Base-by-base conservation (phyloP, 2,888 invertebrate species). In the Didymodactylos carnosus region DNA sequence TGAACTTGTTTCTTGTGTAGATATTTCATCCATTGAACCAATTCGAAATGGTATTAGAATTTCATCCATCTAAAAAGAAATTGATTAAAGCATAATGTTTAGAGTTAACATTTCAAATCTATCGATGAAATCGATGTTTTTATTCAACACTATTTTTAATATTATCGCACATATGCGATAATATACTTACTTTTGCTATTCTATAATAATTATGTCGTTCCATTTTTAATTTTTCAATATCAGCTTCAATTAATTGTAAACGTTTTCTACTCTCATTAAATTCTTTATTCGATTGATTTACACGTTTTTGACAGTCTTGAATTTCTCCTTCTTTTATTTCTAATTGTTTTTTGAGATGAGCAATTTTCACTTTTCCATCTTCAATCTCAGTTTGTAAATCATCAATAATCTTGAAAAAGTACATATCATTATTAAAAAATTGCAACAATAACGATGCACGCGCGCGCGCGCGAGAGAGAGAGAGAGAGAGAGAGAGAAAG, bases 251-350 rank as follows among this genome's bases (percentile, higher is more conserved):
- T 3, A 71, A 41, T 43, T 74, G 71, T 13, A 74, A 53, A 40
- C 71, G 71, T 69, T 74, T 74, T n/a, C 75, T 35, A 69, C 62
- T 51, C 25, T 72, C 74, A 49, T 71, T 71, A 29, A 46, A 35
- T 39, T 73, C 71, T 71, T 76, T 81, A 91, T 92, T 88, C 97
- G 35, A 62, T 62, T 62, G 53, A 19, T 27, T 35, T 97, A 86
- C 95, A 94, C 81, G 92, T 91, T 80, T 93, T 88, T 51, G 97
- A 86, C 76, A 95, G 88, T 78, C 90, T 90, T 84, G 95, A 95
- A 1, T 95, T 86, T 94, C 79, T 90, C 90, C 81, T 89, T 89
- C 80, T 89, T 90, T 82, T 91, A 90, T 83, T 95, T 94, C 79
- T 93, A 89, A 84, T 91, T 91, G 2, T 89, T 87, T 83, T 97